These are phyloP conservation scores for Heteropelma amictum DNA, from an alignment of 2,888 invertebrate species.

Conservation along the genomic window DNA sequence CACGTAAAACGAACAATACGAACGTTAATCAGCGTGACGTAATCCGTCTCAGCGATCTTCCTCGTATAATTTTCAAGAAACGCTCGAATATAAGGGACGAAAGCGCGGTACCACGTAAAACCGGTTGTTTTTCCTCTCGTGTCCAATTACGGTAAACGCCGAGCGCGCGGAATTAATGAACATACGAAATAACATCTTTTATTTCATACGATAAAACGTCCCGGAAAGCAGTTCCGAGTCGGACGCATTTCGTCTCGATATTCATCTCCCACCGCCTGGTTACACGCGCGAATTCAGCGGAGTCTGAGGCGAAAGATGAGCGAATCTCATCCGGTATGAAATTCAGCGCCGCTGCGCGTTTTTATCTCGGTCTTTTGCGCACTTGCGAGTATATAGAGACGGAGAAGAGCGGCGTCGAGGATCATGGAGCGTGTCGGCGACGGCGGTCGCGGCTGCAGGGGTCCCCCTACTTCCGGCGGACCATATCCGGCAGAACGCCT, in stretches of 20 bases:
- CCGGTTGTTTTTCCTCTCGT: no score
- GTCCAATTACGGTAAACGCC: no score
- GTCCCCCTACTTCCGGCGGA: constrained; percentile 77
- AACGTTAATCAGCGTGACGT: no score
- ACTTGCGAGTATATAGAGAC: not conserved
- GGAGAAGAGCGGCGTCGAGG: constrained; percentile 61
- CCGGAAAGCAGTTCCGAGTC: not conserved
- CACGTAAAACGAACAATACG: not conserved
- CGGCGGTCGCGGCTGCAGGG: constrained; percentile 70
- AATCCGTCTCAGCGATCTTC: no score
- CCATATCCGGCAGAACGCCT: constrained; percentile 77
- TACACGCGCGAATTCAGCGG: constrained; percentile 34
- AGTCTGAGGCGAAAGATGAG: constrained; percentile 59
- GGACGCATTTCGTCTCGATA: constrained; percentile 18
- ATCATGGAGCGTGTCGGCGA: constrained; percentile 76
- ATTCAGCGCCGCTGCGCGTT: constrained; percentile 11
- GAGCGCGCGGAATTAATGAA: no score
- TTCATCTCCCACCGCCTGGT: not conserved
- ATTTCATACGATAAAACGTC: not conserved
- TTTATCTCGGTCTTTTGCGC: not conserved
- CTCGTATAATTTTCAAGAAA: no score
- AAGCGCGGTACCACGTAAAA: no score
- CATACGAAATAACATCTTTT: no score
- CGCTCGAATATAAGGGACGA: no score
- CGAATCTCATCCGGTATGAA: constrained; percentile 65